Base-by-base conservation (phyloP, 2,888 invertebrate species). In the Cantharis rufa region DNA sequence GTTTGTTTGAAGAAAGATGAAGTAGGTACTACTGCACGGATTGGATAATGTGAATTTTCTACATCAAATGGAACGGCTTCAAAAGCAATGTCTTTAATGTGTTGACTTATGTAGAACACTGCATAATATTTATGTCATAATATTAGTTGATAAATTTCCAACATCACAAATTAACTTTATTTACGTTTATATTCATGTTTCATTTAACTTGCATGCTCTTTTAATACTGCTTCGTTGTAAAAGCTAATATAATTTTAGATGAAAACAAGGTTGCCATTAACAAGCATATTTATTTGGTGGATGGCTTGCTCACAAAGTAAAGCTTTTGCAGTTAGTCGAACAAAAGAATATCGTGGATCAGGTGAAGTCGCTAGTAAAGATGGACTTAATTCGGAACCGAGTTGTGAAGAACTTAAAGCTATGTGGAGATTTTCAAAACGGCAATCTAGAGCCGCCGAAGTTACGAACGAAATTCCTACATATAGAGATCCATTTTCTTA, bases 401-500 rank as follows among this genome's bases (percentile, higher is more conserved):
- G 93, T 71, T 97, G 97, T 87, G 95, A 96, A 82, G 94, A 96
- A 86, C 90, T 97, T 70, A 92, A 96, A 78, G 94, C 95, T 10
- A 96, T 97, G 96, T 97, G 96, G 97, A 93, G 94, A 87, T 95
- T 96, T 89, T 96, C 95, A 15, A 96, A 96, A 88, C 89, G 96
- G 77, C 96, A 96, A 89, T 95, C 95, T 70, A 91, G 96, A 62
- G 95, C 95, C 15, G 94, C 96, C 7, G 96, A 96, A 88, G 93
- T 94, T 81, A 95, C 95, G 84, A 96, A 96, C 87, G 95, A 96
- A 89, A 93, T 96, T 82, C 95, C 94, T 80, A 92, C 93, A 78
- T 95, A 94, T 88, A 92, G 94, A 71, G 95, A 96, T 86, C 95
- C 95, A 0, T 94, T 95, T 83, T 92, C 93, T 81, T 94, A 94